These are phyloP conservation scores for Halichondria panicea DNA, from an alignment of 37 sponge, comb jelly and placozoan genomes.

Conservation along the genomic window DNA sequence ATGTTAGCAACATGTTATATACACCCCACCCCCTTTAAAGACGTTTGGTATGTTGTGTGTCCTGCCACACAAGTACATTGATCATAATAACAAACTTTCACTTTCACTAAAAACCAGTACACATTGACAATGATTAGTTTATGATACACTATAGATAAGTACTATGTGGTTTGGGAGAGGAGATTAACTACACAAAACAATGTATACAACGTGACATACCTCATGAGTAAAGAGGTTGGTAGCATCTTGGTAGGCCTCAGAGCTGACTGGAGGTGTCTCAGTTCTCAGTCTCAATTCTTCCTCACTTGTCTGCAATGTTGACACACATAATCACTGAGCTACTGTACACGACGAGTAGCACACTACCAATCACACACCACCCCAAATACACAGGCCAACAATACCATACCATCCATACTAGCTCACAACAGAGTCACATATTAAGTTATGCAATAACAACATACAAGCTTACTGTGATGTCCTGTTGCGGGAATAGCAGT, in stretches of 20 bases:
- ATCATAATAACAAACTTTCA: too few relatives aligned
- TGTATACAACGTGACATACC: constrained; percentile 11
- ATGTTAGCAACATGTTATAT: not conserved
- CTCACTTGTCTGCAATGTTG: constrained; percentile 8
- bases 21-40: too few relatives aligned
- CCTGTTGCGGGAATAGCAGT: constrained; percentile 67
- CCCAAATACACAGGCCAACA: not conserved
- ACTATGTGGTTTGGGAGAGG: not conserved
- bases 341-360: too few relatives aligned
- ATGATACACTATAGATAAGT: not conserved
- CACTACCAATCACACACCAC: not conserved
- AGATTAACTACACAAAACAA: not conserved
- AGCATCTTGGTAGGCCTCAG: constrained; percentile 23
- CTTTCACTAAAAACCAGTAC: too few relatives aligned
- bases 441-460: too few relatives aligned
- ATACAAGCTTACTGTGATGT: constrained; percentile 48
- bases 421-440: not conserved
- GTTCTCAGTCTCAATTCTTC: constrained; percentile 58
- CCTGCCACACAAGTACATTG: too few relatives aligned
- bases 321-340: not conserved
- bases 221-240: constrained; percentile 39
- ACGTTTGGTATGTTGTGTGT: too few relatives aligned
- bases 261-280: constrained; percentile 32
- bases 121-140: too few relatives aligned
- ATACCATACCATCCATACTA: not conserved